Base-by-base conservation (phyloP, 2,113 vertebrate species). In the Myiagra hebetior region DNA sequence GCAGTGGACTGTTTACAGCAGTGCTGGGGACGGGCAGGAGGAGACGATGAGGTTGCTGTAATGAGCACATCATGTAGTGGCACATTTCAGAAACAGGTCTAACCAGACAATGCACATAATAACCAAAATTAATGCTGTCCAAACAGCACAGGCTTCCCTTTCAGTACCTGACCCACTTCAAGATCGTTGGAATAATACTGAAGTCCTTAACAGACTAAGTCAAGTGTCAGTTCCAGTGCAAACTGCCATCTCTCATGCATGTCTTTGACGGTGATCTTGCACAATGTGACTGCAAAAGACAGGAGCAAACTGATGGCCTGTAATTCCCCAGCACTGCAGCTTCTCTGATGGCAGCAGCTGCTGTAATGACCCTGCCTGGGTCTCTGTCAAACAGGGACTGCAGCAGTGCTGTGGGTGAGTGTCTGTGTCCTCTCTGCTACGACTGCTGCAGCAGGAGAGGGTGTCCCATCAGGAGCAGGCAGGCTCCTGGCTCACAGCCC, bases 81-180 rank as follows among this genome's bases (percentile, higher is more conserved):
- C 93, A 91, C 76, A 96, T 97, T 94, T 96, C 79, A 76, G 31
- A 91, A 97, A 97, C 96, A 96, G 96, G 96, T 97, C 89, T 96
- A 96, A 97, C 96, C 91, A 85, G 96, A 87, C 91, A 62, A 93
- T 16, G 83, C 69, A 82, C 69, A 46, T 96, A 78, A 91, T 89
- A 96, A 94, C 62, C 59, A 37, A 46, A 86, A 93, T 81, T 91
- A 95, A 91, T 55, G 92, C 79, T 87, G 85, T 64, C 73, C 93
- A 91, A 62, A 91, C 68, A 93, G 53, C 56, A 39, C 46, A 49
- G 53, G 65, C 93, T 96, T 96, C 80, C 86, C 80, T 92, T 93
- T 90, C 83, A 68, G 85, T 70, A 77, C 88, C 72, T 93, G 93
- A 95, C 88, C 92, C 95, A 92, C 75, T 95, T 97, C 33, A 52